Conservation (phyloP, 1,140 invertebrate species). For the Wasmannia auropunctata region DNA sequence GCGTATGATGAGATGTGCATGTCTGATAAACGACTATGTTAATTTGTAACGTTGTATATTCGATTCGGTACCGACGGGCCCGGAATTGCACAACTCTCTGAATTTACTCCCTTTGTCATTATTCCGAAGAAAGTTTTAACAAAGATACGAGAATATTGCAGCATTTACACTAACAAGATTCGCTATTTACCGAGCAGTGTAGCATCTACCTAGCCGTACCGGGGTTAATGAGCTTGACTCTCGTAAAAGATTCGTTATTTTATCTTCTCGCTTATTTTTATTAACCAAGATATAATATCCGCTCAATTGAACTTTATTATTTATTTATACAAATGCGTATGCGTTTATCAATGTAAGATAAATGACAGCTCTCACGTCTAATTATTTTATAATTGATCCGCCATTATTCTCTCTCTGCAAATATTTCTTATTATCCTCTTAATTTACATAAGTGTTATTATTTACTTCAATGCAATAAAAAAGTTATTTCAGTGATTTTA, state of each 20-base stretch:
- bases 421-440: neutral
- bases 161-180: conserved; percentile 43
- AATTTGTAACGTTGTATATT: conserved; percentile 19
- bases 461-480: neutral
- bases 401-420: neutral
- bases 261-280: conserved; percentile 1
- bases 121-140: conserved; percentile 38
- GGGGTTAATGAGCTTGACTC: conserved; percentile 37
- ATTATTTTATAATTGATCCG: neutral
- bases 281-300: neutral
- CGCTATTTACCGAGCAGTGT: conserved; percentile 9
- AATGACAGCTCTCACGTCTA: neutral
- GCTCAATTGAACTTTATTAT: neutral
- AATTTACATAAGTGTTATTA: neutral
- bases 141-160: conserved; percentile 9
- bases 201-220: neutral
- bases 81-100: neutral
- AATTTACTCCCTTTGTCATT: conserved; percentile 39
- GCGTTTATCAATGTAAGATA: too few species aligned
- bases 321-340: conserved; percentile 7
- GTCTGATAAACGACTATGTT: conserved; percentile 2
- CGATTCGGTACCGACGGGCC: neutral
- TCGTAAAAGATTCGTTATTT: neutral
- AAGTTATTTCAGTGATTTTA: neutral
- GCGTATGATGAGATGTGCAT: neutral